Percentiles rank a stretch among this genome's conserved stretches.
Evolutionary conservation across 2,888 invertebrate species (phyloP).

Genomic region (Agriopis aurantiaria): DNA sequence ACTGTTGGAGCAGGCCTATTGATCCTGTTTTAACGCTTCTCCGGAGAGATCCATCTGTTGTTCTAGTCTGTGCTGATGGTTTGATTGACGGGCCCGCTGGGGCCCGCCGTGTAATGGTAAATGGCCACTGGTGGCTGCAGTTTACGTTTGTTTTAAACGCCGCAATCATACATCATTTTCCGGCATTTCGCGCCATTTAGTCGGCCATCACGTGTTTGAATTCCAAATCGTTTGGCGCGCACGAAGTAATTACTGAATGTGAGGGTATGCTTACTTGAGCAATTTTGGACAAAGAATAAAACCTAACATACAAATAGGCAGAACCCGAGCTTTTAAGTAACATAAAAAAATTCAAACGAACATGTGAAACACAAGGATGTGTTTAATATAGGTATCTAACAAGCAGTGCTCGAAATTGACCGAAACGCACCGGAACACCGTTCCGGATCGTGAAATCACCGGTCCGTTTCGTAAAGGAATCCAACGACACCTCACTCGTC

Average conservation of each 20-base stretch:
- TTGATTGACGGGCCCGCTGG: constrained; percentile 21
- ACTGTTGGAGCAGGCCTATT: background rate
- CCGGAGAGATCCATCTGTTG: background rate
- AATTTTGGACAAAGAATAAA: background rate
- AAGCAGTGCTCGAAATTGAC: no score
- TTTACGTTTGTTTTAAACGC: constrained; percentile 74
- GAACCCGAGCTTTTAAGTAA: background rate
- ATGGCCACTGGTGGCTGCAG: constrained; percentile 31
- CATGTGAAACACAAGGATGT: background rate
- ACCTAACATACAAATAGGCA: background rate
- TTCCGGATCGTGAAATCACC: no score
- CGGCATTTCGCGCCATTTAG: constrained; percentile 72
- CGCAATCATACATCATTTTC: constrained; percentile 78
- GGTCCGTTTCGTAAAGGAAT: no score
- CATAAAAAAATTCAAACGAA: no score
- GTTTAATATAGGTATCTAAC: background rate
- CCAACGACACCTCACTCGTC: no score
- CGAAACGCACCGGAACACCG: no score
- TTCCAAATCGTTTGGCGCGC: constrained; percentile 53
- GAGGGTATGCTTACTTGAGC: constrained; percentile 10
- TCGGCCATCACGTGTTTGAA: constrained; percentile 62
- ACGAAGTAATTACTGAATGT: constrained; percentile 27
- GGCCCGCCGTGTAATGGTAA: constrained; percentile 31
- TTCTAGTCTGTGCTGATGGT: background rate
- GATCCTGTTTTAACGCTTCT: background rate